Evolutionary conservation across 2,113 vertebrate species (phyloP).

Genomic region (Promerops cafer): DNA sequence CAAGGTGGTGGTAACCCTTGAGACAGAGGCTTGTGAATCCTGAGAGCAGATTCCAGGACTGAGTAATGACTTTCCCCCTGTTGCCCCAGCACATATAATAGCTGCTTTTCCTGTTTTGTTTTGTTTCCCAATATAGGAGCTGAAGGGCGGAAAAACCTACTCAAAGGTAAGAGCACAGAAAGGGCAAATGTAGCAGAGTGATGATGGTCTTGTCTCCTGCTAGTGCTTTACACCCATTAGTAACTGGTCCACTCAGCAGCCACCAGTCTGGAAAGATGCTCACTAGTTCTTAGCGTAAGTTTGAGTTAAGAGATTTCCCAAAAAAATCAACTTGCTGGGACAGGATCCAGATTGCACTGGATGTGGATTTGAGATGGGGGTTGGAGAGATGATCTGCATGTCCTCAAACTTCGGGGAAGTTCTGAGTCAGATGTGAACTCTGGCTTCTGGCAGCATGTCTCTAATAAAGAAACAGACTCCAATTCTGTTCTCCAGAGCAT

Average conservation of each 20-base stretch:
- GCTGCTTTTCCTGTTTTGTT: constrained; percentile 53
- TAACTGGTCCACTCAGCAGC: too few relatives aligned
- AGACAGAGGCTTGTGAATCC: neutral
- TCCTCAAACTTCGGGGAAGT: constrained; percentile 57
- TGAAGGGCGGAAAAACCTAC: constrained; percentile 96
- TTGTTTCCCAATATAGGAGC: constrained; percentile 85
- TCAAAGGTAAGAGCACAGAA: constrained; percentile 85
- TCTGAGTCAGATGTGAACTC: constrained; percentile 65
- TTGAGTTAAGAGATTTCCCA: neutral
- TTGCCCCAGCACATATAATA: neutral
- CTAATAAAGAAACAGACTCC: neutral
- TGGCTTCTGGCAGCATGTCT: constrained; percentile 4
- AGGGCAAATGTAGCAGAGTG: neutral
- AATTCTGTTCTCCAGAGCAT: neutral
- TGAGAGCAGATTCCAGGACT: neutral
- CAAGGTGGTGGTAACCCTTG: neutral
- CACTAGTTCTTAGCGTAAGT: neutral
- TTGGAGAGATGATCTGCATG: constrained; percentile 35
- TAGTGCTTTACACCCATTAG: neutral
- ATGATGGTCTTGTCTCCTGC: neutral
- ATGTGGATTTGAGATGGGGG: constrained; percentile 12
- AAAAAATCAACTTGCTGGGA: neutral
- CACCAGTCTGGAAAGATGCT: neutral
- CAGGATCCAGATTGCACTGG: constrained; percentile 21
- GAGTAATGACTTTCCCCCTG: neutral